Percentiles rank a stretch among this genome's conserved stretches.
phyloP scores from a whole-genome alignment of 2,113 vertebrate species.

The Cisticola juncidis region DNA sequence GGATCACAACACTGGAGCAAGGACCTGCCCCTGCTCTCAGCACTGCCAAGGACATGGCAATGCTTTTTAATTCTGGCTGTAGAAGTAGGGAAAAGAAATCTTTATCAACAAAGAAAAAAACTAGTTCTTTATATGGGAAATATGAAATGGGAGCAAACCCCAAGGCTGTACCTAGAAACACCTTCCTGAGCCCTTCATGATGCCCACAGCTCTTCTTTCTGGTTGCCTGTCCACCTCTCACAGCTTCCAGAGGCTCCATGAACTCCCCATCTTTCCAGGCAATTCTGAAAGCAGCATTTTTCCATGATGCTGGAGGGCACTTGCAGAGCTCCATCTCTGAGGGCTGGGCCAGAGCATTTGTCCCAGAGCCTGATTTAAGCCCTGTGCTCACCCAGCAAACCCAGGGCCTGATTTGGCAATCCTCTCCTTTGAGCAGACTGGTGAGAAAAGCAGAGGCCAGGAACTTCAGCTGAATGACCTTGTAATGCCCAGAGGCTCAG shows the following conservation, averaged over 20 bases:
- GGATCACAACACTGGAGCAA: not conserved
- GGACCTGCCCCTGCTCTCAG: not conserved
- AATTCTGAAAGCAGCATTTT: not conserved
- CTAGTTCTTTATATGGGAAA: not conserved
- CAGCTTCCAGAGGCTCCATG: not conserved
- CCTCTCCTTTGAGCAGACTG: not conserved
- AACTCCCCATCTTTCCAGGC: not conserved
- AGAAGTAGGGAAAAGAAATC: not conserved
- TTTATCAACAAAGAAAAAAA: not conserved
- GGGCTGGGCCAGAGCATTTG: fast-evolving
- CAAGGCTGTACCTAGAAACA: not conserved
- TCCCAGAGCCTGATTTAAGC: not conserved
- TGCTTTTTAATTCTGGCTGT: not conserved
- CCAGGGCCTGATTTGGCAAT: not conserved
- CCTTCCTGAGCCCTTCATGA: not conserved
- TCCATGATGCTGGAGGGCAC: not conserved
- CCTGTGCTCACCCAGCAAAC: not conserved
- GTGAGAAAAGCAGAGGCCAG: not conserved
- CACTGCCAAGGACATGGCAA: not conserved
- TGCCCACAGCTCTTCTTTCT: not conserved
- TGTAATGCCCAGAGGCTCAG: not conserved
- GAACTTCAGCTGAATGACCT: not conserved
- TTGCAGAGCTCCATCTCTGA: not conserved
- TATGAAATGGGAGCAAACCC: not conserved
- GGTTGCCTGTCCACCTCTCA: not conserved